Conservation (phyloP, 1,140 invertebrate genomes). For the Drosophila nigrodunni region DNA sequence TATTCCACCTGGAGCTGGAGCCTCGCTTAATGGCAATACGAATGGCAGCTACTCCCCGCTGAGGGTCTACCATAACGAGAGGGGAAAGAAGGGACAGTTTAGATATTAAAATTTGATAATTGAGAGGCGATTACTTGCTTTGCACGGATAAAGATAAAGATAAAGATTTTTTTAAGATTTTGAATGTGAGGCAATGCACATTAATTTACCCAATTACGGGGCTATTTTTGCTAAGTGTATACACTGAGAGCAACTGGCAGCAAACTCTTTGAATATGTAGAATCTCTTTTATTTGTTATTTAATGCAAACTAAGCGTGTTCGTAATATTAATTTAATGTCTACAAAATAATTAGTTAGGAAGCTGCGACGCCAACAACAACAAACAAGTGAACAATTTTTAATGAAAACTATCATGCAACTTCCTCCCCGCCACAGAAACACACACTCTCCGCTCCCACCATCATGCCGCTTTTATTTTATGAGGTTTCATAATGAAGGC, state of each 20-base stretch:
- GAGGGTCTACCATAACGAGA: constrained; percentile 91
- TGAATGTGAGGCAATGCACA: constrained; percentile 55
- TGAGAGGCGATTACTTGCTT: constrained; percentile 22
- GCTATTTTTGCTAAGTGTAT: constrained; percentile 82
- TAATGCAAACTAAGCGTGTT: constrained; percentile 79
- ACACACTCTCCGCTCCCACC: constrained; percentile 13
- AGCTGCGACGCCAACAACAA: constrained; percentile 31
- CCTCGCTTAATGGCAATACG: constrained; percentile 71
- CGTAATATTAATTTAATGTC: constrained; percentile 74
- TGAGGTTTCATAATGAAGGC: constrained; percentile 64
- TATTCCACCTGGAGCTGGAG: constrained; percentile 31
- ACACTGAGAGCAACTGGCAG: constrained; percentile 53
- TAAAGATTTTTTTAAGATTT: constrained; percentile 54
- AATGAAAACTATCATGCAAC: constrained; percentile 38
- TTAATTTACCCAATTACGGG: constrained; percentile 37
- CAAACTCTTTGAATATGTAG: constrained; percentile 51
- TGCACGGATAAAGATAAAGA: constrained; percentile 23
- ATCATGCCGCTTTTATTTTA: constrained; percentile 42
- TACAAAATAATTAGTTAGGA: constrained; percentile 43
- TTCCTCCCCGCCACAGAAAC: constrained; percentile 22
- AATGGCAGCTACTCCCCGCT: constrained; percentile 90
- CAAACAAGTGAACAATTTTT: constrained; percentile 14
- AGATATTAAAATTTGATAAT: constrained; percentile 87
- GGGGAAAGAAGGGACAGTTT: constrained; percentile 91
- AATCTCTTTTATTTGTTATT: constrained; percentile 80